Conservation (phyloP, 2,888 invertebrate genomes). For the Gymnosoma rotundatum region DNA sequence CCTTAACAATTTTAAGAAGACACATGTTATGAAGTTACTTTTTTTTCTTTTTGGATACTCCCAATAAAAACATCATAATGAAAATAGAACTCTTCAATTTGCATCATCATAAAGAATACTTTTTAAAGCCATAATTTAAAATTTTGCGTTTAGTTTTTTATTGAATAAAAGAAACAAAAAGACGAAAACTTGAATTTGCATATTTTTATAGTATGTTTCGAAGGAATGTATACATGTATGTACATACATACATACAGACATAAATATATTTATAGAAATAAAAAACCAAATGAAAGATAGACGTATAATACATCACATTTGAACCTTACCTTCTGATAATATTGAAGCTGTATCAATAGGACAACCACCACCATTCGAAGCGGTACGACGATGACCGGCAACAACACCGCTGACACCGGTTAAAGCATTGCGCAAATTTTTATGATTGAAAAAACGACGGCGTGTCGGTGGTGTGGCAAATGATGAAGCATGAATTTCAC, state of each 20-base stretch:
- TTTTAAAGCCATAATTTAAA: neutral
- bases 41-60: too few relatives aligned
- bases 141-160: conserved; percentile 15
- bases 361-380: conserved; percentile 82
- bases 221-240: neutral
- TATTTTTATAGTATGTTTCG: neutral
- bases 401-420: conserved; percentile 74
- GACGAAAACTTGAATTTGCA: conserved; percentile 38
- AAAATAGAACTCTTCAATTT: too few relatives aligned
- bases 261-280: too few relatives aligned
- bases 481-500: conserved; percentile 84
- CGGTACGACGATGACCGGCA: conserved; percentile 80
- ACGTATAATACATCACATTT: conserved; percentile 45
- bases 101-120: too few relatives aligned
- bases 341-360: conserved; percentile 80
- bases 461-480: conserved; percentile 91
- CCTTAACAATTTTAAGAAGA: too few relatives aligned
- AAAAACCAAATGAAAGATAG: neutral
- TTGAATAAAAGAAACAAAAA: neutral
- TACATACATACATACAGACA: neutral
- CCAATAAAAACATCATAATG: too few relatives aligned
- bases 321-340: conserved; percentile 78
- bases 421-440: conserved; percentile 90
- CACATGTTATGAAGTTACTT: too few relatives aligned
- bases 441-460: conserved; percentile 91